These are phyloP conservation scores for Acrocephalus kingi DNA, from an alignment of 2,113 vertebrate genomes.

Conservation along the genomic window DNA sequence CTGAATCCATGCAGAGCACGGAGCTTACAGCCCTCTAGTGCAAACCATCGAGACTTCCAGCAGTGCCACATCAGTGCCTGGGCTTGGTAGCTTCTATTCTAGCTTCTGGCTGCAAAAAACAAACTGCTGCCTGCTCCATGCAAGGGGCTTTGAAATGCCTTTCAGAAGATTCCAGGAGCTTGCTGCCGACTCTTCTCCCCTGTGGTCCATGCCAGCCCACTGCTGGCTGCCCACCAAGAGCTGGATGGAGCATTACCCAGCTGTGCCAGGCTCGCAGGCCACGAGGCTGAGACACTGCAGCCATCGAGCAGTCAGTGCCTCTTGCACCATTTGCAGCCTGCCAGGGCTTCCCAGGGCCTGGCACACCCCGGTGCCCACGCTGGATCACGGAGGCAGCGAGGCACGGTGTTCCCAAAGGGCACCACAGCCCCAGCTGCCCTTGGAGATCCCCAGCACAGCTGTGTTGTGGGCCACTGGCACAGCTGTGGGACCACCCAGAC, in stretches of 20 bases:
- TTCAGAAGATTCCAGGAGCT: not conserved
- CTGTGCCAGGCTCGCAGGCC: not conserved
- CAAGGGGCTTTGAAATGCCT: not conserved
- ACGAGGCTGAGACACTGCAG: not conserved
- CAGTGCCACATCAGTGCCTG: not conserved
- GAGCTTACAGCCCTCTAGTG: not conserved
- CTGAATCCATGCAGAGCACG: not conserved
- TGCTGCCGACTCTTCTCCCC: not conserved
- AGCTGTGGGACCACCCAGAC: not conserved
- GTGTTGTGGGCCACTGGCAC: not conserved
- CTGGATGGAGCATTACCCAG: not conserved
- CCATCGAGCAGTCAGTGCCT: not conserved
- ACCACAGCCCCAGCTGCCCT: accelerated
- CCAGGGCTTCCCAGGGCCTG: not conserved
- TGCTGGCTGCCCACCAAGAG: not conserved
- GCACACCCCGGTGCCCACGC: accelerated
- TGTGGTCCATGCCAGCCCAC: not conserved
- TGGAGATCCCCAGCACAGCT: not conserved
- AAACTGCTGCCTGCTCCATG: not conserved
- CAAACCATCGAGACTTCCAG: not conserved
- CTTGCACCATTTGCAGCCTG: not conserved
- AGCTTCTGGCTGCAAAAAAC: not conserved
- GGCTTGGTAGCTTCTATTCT: not conserved
- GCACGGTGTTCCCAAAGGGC: accelerated
- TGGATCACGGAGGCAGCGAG: accelerated